Base-by-base conservation (phyloP, 2,113 vertebrate genomes). In the Oreochromis tanganicae region DNA sequence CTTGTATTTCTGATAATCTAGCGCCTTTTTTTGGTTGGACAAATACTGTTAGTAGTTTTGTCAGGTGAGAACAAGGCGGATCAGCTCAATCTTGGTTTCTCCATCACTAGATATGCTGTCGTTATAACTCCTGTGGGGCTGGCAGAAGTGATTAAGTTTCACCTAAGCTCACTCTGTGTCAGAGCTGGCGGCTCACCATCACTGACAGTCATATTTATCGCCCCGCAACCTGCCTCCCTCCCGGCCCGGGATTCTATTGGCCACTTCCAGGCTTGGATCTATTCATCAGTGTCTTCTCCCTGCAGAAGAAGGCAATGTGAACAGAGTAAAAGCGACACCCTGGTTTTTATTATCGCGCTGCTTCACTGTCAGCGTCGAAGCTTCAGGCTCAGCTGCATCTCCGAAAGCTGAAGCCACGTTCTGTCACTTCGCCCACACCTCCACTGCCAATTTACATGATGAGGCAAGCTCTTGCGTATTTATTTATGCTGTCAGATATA, bases 401-500 rank as follows among this genome's bases (percentile, higher is more conserved):
- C 55, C 50, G 81, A 80, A 91, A 88, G 43, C 80, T 61, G 82
- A 92, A 92, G 87, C 88, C 86, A 66, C 32, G 9, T 81, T 88
- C 81, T 91, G 87, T 84, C 88, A 88, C 89, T 85, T 91, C 59
- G 66, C 61, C 87, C 86, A 89, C 90, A 88, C 59, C 48, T 63
- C 86, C 54, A 19, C 83, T 88, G 88, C 84, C 89, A 91, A 85
- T 92, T 93, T 89, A 84, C 91, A 86, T 82, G 86, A 86, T 78
- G 87, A 89, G 66, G 80, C 9, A 46, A 80, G 75, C 85, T 87
- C 83, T 41, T 41, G 87, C 59, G 71, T 87, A 61, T 93, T 94
- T 92, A 92, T 94, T 93, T 93, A 90, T 89, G 36, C 84, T 84
- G 59, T 91, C 79, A 41, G 32, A 85, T 87, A 41, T 87, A 89